phyloP scores from a whole-genome alignment of 2,888 invertebrate species.

The Machimus rusticus region DNA sequence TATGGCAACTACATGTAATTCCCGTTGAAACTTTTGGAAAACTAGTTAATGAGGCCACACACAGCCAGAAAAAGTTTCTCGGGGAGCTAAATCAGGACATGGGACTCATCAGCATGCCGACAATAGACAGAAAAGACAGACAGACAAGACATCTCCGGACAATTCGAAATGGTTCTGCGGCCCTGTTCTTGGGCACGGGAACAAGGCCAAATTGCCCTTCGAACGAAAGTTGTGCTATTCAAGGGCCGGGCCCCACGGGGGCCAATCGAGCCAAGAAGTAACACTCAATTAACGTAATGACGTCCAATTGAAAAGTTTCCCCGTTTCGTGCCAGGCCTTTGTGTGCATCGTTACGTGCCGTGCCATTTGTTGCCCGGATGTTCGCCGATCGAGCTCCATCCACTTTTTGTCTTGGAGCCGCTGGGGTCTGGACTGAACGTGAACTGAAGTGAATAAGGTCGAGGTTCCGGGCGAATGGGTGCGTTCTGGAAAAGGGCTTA shows the following conservation, averaged over 20 bases:
- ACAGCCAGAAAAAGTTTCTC: neutral
- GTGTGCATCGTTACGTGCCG: neutral
- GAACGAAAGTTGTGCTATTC: neutral
- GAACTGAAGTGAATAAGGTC: neutral
- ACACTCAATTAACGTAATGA: slow-evolving; percentile 24
- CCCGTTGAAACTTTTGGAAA: neutral
- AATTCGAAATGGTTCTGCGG: neutral
- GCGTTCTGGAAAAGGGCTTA: neutral
- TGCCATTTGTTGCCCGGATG: neutral
- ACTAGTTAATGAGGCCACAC: neutral
- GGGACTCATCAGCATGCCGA: neutral
- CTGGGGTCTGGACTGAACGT: neutral
- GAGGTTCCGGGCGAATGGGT: neutral
- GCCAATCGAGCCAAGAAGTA: slow-evolving; percentile 2
- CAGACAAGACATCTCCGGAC: neutral
- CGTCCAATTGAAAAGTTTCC: slow-evolving; percentile 9
- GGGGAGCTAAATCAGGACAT: neutral
- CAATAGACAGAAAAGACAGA: neutral
- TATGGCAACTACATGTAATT: neutral
- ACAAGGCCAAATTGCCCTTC: neutral
- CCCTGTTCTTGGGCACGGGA: neutral
- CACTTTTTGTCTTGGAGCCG: neutral
- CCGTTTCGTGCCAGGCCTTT: neutral
- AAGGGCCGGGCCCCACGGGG: neutral
- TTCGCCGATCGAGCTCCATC: neutral